phyloP scores from a whole-genome alignment of 2,797 vertebrate species.

The Simalia tracyae region DNA sequence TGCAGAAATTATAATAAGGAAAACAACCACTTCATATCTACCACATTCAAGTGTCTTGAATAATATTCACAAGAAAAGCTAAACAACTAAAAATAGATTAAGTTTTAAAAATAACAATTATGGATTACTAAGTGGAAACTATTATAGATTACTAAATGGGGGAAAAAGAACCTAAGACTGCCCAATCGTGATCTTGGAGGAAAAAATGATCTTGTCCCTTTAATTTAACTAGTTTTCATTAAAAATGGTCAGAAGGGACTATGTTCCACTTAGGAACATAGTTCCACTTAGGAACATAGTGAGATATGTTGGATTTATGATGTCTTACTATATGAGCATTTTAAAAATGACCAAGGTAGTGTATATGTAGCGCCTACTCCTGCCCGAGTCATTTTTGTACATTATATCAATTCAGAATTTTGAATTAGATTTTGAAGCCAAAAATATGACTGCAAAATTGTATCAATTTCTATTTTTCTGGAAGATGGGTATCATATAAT shows the following conservation, averaged over 20 bases:
- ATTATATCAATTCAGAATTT: not conserved
- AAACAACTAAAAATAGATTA: not conserved
- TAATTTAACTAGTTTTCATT: not conserved
- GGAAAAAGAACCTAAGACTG: no score
- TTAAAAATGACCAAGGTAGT: not conserved
- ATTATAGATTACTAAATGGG: no score
- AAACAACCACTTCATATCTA: not conserved
- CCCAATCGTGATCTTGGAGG: no score
- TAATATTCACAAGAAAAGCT: no score
- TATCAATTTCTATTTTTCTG: not conserved
- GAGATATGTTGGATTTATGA: not conserved
- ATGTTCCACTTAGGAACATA: not conserved
- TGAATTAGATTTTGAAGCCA: not conserved
- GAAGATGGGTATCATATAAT: not conserved
- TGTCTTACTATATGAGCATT: not conserved
- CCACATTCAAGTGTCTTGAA: no score
- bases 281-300: not conserved
- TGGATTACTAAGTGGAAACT: not conserved
- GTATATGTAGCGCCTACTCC: not conserved
- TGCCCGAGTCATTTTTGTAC: not conserved
- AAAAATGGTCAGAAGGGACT: not conserved
- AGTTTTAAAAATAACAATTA: not conserved
- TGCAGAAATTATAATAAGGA: not conserved
- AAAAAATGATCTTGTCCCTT: not conserved
- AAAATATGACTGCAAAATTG: not conserved